Conservation (phyloP, 1,140 invertebrate genomes). For the Pseudomyrmex flavicornis region DNA sequence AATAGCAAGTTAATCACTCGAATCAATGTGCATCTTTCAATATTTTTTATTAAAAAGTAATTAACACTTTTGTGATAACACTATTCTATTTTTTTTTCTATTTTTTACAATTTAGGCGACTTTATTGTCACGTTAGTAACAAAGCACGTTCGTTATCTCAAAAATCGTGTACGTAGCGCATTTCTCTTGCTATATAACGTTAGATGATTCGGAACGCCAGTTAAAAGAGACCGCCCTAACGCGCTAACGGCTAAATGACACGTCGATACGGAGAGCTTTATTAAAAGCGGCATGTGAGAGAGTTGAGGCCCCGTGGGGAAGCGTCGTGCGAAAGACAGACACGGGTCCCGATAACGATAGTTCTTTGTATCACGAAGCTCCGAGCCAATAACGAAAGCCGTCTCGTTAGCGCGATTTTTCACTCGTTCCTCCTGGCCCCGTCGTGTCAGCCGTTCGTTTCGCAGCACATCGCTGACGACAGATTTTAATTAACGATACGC, state of each 20-base stretch:
- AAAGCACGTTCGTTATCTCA: no score
- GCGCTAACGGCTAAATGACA: constrained; percentile 50
- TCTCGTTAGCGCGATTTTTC: constrained; percentile 75
- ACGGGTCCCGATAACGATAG: constrained; percentile 70
- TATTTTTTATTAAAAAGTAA: no score
- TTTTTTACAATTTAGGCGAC: no score
- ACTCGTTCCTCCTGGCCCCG: not conserved
- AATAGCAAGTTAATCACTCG: no score
- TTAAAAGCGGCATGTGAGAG: constrained; percentile 66
- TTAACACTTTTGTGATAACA: no score
- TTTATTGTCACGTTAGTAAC: no score
- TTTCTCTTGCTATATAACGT: not conserved
- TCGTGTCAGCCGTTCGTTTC: constrained; percentile 40
- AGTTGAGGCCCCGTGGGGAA: constrained; percentile 21
- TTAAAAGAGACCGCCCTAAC: not conserved
- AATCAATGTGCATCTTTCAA: no score
- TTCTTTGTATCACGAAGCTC: constrained; percentile 67
- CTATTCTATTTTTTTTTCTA: no score
- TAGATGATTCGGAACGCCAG: not conserved
- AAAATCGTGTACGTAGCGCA: not conserved
- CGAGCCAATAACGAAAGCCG: constrained; percentile 74
- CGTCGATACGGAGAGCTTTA: constrained; percentile 62
- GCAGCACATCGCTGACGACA: constrained; percentile 55
- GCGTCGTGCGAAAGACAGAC: constrained; percentile 52
- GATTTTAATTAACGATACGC: constrained; percentile 73